phyloP scores from a whole-genome alignment of 2,113 vertebrate species.

The Poecilia latipinna region DNA sequence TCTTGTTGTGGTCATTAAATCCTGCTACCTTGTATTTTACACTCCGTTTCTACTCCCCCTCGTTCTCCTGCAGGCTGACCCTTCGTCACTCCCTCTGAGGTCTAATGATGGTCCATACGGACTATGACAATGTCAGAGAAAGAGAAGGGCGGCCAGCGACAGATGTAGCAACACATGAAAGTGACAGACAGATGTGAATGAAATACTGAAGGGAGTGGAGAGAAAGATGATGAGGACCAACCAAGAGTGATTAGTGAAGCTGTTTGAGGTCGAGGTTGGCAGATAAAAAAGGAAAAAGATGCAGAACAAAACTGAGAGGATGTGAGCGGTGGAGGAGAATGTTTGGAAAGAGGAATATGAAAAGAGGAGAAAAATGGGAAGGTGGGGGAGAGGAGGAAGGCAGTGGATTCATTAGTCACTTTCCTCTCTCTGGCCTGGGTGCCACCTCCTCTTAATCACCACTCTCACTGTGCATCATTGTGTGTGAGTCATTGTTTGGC shows the following conservation, averaged over 20 bases:
- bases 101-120: conserved; percentile 48
- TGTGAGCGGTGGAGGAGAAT: not conserved
- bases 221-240: not conserved
- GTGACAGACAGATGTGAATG: conserved; percentile 16
- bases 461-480: conserved; percentile 6
- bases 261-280: not conserved
- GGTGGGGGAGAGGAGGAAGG: conserved; percentile 15
- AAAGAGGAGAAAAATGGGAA: conserved; percentile 21
- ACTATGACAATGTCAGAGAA: conserved; percentile 19
- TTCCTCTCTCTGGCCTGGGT: conserved; percentile 42
- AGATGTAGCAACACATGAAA: conserved; percentile 23
- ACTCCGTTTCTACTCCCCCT: conserved; percentile 8
- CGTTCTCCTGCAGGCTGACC: conserved; percentile 24
- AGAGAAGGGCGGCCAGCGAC: not conserved
- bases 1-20: conserved; percentile 54
- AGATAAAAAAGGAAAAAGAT: not conserved
- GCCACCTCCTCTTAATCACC: conserved; percentile 58
- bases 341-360: not conserved
- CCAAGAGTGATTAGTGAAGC: not conserved
- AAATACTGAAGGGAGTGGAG: conserved; percentile 7
- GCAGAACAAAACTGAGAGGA: not conserved
- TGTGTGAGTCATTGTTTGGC: conserved; percentile 14
- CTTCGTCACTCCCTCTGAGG: conserved; percentile 8
- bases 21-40: conserved; percentile 46
- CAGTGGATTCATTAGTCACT: conserved; percentile 65